A percentile compares a stretch with the other conserved stretches of the same genome.
Conservation (phyloP, 2,113 vertebrate genomes). For the Aramus guarauna region DNA sequence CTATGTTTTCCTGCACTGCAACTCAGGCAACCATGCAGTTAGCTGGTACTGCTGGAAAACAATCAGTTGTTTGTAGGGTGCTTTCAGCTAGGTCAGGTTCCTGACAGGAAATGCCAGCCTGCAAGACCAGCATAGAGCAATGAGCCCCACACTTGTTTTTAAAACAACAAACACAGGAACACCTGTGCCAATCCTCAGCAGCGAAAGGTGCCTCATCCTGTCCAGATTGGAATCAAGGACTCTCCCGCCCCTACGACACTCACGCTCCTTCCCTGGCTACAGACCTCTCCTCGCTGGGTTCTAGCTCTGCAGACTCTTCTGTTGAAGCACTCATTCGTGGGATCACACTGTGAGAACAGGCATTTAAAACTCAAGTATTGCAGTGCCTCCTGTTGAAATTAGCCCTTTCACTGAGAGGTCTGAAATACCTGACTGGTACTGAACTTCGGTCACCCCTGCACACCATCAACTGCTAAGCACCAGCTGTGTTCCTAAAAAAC, state of each 20-base stretch:
- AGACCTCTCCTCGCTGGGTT: background rate
- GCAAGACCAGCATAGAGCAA: background rate
- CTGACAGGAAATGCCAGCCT: background rate
- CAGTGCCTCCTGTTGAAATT: background rate
- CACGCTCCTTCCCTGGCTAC: background rate
- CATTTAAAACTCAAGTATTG: background rate
- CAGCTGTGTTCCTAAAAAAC: background rate
- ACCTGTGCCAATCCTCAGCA: background rate
- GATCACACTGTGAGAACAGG: background rate
- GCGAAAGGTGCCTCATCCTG: background rate
- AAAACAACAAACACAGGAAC: background rate
- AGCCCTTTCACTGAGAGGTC: background rate
- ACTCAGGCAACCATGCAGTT: background rate
- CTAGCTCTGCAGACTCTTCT: background rate
- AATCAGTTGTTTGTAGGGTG: background rate
- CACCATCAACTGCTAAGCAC: background rate
- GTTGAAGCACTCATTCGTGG: fast-evolving
- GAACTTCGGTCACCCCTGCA: background rate
- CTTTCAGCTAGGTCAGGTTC: background rate
- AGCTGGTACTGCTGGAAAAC: background rate
- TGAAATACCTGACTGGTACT: background rate
- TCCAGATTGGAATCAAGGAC: background rate
- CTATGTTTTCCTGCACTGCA: background rate
- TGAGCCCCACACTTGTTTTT: background rate
- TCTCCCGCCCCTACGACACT: background rate